Evolutionary conservation across 2,797 vertebrate genomes (phyloP).

Genomic region (Schizopygopsis malacanthus): DNA sequence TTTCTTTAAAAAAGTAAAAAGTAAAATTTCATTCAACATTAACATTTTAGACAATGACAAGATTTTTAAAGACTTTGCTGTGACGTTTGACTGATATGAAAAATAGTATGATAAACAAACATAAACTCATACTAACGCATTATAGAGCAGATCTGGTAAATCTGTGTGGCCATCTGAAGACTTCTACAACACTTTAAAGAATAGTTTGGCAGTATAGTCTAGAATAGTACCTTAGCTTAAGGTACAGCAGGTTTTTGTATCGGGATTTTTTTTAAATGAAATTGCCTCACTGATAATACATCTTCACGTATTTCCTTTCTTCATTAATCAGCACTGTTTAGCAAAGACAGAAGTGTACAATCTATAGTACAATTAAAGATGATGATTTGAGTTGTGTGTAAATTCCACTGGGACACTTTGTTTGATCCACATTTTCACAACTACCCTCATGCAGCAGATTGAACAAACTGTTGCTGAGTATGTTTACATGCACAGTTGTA

Average conservation of each 20-base stretch:
- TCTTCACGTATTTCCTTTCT: not conserved
- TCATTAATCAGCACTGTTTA: constrained; percentile 11
- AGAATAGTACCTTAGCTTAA: too few relatives aligned
- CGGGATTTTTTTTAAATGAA: not conserved
- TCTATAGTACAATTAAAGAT: not conserved
- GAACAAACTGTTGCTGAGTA: constrained; percentile 2
- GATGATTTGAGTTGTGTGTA: not conserved
- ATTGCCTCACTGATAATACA: constrained; percentile 13
- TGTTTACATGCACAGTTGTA: constrained; percentile 15
- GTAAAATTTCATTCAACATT: not conserved
- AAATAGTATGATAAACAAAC: constrained; percentile 2
- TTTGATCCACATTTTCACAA: not conserved
- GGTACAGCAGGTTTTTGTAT: not conserved
- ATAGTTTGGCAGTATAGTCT: constrained; percentile 4
- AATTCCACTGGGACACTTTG: not conserved
- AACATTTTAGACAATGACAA: not conserved
- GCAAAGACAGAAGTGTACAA: constrained; percentile 8
- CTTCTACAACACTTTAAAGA: not conserved
- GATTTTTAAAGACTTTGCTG: not conserved
- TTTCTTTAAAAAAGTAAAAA: constrained; percentile 1
- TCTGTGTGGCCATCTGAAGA: constrained; percentile 3
- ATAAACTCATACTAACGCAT: not conserved
- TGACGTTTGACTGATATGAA: not conserved
- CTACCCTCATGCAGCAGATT: constrained; percentile 10
- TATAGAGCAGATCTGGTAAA: not conserved